phyloP scores from a whole-genome alignment of 2,888 invertebrate genomes.

The Meloe dianella region DNA sequence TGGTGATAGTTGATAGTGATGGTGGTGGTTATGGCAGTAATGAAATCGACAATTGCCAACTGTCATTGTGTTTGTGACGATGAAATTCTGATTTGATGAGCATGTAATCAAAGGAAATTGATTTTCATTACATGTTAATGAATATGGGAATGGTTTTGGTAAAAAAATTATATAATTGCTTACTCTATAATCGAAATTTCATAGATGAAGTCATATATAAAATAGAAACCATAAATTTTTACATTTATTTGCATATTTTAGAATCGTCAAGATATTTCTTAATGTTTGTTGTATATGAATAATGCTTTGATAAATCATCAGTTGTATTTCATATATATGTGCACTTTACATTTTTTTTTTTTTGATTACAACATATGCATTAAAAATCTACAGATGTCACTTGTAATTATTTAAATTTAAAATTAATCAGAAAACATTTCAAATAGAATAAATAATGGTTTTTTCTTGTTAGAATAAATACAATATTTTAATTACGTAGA shows the following conservation, averaged over 20 bases:
- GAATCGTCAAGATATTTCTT: not conserved
- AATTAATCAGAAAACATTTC: too few species aligned
- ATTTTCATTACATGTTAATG: not conserved
- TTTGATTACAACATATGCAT: not conserved
- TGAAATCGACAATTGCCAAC: not conserved
- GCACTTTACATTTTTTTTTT: not conserved
- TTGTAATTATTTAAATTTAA: too few species aligned
- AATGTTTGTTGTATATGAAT: not conserved
- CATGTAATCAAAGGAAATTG: not conserved
- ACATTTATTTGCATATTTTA: not conserved
- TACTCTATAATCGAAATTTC: not conserved
- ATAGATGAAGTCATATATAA: not conserved
- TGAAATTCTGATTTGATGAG: not conserved
- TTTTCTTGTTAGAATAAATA: too few species aligned
- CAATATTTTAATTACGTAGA: too few species aligned
- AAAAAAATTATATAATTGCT: not conserved
- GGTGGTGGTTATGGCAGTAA: not conserved
- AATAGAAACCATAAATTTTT: not conserved
- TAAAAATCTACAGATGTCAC: too few species aligned
- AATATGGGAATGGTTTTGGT: not conserved
- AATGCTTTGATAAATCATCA: not conserved
- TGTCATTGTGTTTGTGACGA: not conserved
- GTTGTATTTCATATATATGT: not conserved
- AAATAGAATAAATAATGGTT: too few species aligned
- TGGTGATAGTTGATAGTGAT: not conserved